Percentiles rank a stretch among this genome's conserved stretches.
Conservation (phyloP, 2,797 vertebrate species). For the Leptodactylus fallax region DNA sequence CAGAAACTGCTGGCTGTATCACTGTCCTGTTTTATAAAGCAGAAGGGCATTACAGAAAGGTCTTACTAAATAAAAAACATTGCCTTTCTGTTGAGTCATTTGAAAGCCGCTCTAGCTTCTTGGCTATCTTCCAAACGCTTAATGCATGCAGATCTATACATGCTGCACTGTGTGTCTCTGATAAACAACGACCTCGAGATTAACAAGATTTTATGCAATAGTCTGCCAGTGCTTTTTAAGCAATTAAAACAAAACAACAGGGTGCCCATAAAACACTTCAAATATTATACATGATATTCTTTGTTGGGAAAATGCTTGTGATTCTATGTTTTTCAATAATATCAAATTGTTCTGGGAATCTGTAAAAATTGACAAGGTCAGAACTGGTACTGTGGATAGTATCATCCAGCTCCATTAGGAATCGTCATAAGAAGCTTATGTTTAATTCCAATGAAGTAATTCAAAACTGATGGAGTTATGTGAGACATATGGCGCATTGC, state of each 20-base stretch:
- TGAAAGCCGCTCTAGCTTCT: constrained; percentile 65
- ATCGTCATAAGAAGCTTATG: constrained; percentile 13
- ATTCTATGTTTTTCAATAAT: not conserved
- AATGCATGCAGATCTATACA: constrained; percentile 55
- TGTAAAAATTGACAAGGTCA: constrained; percentile 25
- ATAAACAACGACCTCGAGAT: constrained; percentile 59
- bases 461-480: constrained; percentile 23
- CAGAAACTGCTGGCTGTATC: not conserved
- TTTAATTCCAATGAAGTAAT: constrained; percentile 27
- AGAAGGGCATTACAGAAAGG: constrained; percentile 40
- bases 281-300: constrained; percentile 16
- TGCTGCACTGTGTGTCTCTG: constrained; percentile 44
- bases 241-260: constrained; percentile 56
- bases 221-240: constrained; percentile 44
- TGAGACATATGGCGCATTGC: not conserved
- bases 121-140: constrained; percentile 69
- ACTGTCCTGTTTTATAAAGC: constrained; percentile 10
- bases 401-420: constrained; percentile 25
- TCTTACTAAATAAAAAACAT: constrained; percentile 62
- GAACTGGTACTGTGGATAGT: constrained; percentile 15
- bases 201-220: constrained; percentile 21
- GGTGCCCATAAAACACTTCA: constrained; percentile 12
- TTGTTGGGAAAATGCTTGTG: not conserved
- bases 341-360: constrained; percentile 14
- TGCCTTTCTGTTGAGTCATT: constrained; percentile 63